These are phyloP conservation scores for Augiades crinisus DNA, from an alignment of 2,888 invertebrate genomes.

Conservation along the genomic window DNA sequence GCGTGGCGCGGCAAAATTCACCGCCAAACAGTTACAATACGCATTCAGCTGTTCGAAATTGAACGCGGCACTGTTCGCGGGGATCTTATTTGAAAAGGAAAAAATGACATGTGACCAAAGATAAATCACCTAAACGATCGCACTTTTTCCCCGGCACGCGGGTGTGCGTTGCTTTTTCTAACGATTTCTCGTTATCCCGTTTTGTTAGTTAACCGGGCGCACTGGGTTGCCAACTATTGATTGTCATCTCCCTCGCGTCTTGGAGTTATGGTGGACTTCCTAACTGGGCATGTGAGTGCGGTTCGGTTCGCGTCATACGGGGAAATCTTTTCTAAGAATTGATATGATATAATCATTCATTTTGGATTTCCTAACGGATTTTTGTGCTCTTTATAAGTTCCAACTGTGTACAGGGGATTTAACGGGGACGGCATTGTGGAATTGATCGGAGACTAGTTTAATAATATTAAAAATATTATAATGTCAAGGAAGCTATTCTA, in stretches of 20 bases:
- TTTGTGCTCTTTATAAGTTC: too few relatives aligned
- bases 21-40: constrained; percentile 68
- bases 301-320: too few relatives aligned
- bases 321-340: too few relatives aligned
- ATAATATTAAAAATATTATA: too few relatives aligned
- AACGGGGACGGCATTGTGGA: too few relatives aligned
- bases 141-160: constrained; percentile 5
- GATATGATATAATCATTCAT: too few relatives aligned
- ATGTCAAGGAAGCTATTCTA: too few relatives aligned
- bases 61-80: constrained; percentile 55
- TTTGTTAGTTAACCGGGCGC: background rate
- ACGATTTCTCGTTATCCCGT: background rate
- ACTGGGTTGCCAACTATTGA: background rate
- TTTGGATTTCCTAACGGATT: too few relatives aligned
- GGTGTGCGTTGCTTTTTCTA: background rate
- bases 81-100: constrained; percentile 11
- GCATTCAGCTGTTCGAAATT: constrained; percentile 75
- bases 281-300: too few relatives aligned
- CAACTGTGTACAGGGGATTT: too few relatives aligned
- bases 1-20: constrained; percentile 54
- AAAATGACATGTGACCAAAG: constrained; percentile 17
- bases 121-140: constrained; percentile 17
- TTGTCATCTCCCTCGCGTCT: background rate
- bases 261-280: background rate
- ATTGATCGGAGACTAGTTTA: too few relatives aligned